Conservation (phyloP, 2,113 vertebrate species). For the Oncorhynchus masou region DNA sequence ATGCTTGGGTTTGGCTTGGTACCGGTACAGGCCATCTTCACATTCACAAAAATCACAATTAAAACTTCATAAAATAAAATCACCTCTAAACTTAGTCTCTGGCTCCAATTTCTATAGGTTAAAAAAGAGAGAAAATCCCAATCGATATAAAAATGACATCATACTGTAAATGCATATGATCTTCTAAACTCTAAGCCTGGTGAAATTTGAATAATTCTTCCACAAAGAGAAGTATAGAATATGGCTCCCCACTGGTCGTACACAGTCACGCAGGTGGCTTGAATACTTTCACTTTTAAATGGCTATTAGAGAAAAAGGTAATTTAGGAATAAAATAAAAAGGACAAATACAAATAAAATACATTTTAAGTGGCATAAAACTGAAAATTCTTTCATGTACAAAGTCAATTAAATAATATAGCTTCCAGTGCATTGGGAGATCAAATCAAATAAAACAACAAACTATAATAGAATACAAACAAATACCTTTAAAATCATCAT, state of each 20-base stretch:
- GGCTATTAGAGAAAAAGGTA: constrained; percentile 58
- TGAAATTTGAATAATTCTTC: constrained; percentile 53
- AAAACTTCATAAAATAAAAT: constrained; percentile 57
- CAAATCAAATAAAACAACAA: constrained; percentile 46
- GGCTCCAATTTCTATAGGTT: constrained; percentile 50
- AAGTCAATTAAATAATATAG: constrained; percentile 70
- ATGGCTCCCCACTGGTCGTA: constrained; percentile 40
- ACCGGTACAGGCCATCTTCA: constrained; percentile 57
- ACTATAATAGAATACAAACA: constrained; percentile 53
- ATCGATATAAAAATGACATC: constrained; percentile 70
- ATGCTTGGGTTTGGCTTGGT: constrained; percentile 17
- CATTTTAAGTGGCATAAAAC: constrained; percentile 72
- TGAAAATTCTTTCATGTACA: constrained; percentile 71
- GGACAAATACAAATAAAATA: constrained; percentile 63
- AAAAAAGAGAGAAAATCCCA: constrained; percentile 47
- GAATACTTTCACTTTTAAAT: constrained; percentile 55
- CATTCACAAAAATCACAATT: constrained; percentile 61
- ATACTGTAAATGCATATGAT: constrained; percentile 53
- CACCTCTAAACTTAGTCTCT: constrained; percentile 44
- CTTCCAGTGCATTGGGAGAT: constrained; percentile 77
- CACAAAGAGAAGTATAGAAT: constrained; percentile 35
- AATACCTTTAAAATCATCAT: constrained; percentile 39
- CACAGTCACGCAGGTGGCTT: constrained; percentile 40
- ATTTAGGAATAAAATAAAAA: constrained; percentile 59
- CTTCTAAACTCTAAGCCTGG: constrained; percentile 51